A percentile compares a stretch with the other conserved stretches of the same genome.
Conservation (phyloP, 2,113 vertebrate genomes). For the Otolemur garnettii region DNA sequence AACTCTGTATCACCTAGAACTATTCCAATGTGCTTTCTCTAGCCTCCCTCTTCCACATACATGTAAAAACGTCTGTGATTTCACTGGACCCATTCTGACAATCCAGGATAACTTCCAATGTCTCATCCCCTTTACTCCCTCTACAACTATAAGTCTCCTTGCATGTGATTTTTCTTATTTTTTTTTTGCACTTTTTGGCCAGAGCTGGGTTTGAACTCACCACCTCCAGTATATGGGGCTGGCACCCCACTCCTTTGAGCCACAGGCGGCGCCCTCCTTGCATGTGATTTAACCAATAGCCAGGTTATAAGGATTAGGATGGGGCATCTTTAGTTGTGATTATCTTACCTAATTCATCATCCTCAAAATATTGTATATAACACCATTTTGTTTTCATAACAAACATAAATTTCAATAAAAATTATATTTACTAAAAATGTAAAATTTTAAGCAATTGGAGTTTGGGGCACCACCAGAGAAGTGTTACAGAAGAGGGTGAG, state of each 20-base stretch:
- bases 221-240: no score
- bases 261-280: background rate
- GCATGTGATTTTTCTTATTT: background rate
- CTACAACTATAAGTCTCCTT: background rate
- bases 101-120: background rate
- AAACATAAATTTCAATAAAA: background rate
- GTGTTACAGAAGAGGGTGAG: background rate
- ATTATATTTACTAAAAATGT: background rate
- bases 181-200: no score
- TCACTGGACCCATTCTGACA: background rate
- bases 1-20: background rate
- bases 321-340: background rate
- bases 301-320: background rate
- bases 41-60: no score
- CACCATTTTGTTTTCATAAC: background rate
- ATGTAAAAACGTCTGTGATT: no score
- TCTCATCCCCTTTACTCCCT: background rate
- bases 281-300: background rate
- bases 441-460: background rate
- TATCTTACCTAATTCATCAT: background rate
- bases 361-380: background rate
- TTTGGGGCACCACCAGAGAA: background rate
- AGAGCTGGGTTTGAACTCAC: no score
- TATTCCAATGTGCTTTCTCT: background rate
- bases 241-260: no score